Base-by-base conservation (phyloP, 1,140 invertebrate genomes). In the Maconellicoccus hirsutus region DNA sequence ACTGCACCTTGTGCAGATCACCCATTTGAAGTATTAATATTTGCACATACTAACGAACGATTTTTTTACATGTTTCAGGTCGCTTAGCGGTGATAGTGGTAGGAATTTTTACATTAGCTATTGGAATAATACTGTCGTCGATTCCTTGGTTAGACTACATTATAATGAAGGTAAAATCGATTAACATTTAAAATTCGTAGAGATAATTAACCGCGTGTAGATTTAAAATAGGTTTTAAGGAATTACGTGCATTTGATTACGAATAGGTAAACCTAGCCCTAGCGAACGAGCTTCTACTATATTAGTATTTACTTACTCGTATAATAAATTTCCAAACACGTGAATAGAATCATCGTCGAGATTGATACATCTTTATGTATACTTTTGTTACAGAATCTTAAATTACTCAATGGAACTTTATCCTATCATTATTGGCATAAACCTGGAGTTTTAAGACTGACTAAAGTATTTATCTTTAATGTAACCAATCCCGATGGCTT, bases 351-450 rank as follows among this genome's bases (percentile, higher is more conserved):
- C n/a, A n/a, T n/a, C n/a, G n/a, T n/a, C n/a, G n/a, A n/a, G n/a
- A n/a, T n/a, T n/a, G n/a, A n/a, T n/a, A n/a, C n/a, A n/a, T n/a
- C n/a, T n/a, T n/a, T n/a, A n/a, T n/a, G n/a, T n/a, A n/a, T n/a
- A n/a, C n/a, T n/a, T 78, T 76, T 77, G 69, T 83, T 83, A 23
- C 82, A 94, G 91, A 89, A 93, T 83, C 81, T 93, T 74, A 86
- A 86, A 78, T 80, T 93, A 75, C 87, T 88, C 84, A 92, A 93
- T 78, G 89, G 89, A 12, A 90, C 90, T 0, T 76, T 93, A 26
- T 88, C 90, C 75, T 96, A 91, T 81, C 89, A 93, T 73, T 92
- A 94, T 78, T 96, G 94, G 94, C 88, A 91, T 76, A 89, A 92
- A 75, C 91, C 92, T 0, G 92, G 93, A 0, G 89, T 96, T 8